A percentile compares a stretch with the other conserved stretches of the same genome.
Conservation (phyloP, 2,797 vertebrate species). For the Dendrocincla tyrannina region DNA sequence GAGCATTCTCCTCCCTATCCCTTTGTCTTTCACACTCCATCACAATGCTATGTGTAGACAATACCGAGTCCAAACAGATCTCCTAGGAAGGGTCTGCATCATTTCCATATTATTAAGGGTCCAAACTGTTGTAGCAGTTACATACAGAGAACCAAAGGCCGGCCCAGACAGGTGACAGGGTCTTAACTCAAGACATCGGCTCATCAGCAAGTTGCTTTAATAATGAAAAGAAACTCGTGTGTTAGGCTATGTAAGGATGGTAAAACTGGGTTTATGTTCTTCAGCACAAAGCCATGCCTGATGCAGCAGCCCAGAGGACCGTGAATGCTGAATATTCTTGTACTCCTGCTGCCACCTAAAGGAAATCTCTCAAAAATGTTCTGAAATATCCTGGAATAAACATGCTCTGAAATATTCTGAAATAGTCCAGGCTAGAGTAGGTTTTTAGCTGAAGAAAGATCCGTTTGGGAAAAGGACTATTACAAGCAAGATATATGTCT, state of each 20-base stretch:
- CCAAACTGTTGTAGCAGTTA: not conserved
- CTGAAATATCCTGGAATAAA: not conserved
- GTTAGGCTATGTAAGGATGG: not conserved
- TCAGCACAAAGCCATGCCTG: not conserved
- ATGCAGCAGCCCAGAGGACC: rapidly evolving
- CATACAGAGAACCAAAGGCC: not conserved
- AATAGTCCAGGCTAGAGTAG: not conserved
- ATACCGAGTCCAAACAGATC: not conserved
- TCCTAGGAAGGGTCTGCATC: not conserved
- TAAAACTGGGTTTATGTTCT: not conserved
- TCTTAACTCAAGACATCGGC: not conserved
- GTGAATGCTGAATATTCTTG: not conserved
- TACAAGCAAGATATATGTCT: not conserved
- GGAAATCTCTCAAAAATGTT: not conserved
- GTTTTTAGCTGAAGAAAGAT: not conserved
- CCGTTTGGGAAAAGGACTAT: not conserved
- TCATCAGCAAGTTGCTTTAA: not conserved
- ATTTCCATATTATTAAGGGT: not conserved
- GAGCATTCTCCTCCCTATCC: not conserved
- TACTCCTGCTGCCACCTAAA: constrained; percentile 70
- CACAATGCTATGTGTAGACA: not conserved
- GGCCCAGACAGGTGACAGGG: not conserved
- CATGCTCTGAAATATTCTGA: not conserved
- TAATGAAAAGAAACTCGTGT: not conserved
- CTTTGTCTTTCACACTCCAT: not conserved